Evolutionary conservation across 2,113 vertebrate species (phyloP).

Genomic region (Chamaea fasciata): DNA sequence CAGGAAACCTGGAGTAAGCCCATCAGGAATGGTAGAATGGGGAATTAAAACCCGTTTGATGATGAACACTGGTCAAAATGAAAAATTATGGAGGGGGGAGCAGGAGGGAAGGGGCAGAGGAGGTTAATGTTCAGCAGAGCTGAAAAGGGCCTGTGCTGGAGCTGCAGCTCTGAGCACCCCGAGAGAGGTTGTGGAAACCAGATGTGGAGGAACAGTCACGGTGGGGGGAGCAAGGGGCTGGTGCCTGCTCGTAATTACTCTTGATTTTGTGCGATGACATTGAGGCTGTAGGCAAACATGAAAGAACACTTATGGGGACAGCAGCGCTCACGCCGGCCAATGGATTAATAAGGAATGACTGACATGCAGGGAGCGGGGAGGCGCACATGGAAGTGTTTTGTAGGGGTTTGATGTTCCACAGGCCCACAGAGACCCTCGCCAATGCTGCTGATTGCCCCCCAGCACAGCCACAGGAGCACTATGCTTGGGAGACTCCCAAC

Average conservation of each 20-base stretch:
- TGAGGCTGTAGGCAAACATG: constrained; percentile 78
- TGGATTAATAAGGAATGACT: constrained; percentile 72
- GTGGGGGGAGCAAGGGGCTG: constrained; percentile 9
- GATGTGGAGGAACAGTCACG: constrained; percentile 76
- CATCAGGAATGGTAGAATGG: not conserved
- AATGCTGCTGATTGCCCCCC: not conserved
- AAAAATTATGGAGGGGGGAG: not conserved
- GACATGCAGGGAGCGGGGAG: constrained; percentile 10
- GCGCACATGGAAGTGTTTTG: constrained; percentile 77
- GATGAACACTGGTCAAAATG: not conserved
- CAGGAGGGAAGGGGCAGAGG: not conserved
- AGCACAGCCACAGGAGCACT: fast-evolving
- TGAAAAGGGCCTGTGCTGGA: not conserved
- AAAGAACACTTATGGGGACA: constrained; percentile 74
- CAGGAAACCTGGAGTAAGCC: fast-evolving
- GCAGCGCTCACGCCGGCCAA: constrained; percentile 9
- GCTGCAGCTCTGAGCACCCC: not conserved
- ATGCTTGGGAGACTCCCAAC: fast-evolving
- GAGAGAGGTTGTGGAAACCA: constrained; percentile 81
- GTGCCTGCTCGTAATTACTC: constrained; percentile 89
- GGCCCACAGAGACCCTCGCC: constrained; percentile 3
- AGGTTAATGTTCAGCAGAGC: not conserved
- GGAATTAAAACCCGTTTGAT: not conserved
- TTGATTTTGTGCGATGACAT: constrained; percentile 83
- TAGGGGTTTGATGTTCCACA: constrained; percentile 68